Evolutionary conservation across 2,888 invertebrate species (phyloP), one percentile per base, ranked within the genome.

Genomic region (Parnassius orleans): DNA sequence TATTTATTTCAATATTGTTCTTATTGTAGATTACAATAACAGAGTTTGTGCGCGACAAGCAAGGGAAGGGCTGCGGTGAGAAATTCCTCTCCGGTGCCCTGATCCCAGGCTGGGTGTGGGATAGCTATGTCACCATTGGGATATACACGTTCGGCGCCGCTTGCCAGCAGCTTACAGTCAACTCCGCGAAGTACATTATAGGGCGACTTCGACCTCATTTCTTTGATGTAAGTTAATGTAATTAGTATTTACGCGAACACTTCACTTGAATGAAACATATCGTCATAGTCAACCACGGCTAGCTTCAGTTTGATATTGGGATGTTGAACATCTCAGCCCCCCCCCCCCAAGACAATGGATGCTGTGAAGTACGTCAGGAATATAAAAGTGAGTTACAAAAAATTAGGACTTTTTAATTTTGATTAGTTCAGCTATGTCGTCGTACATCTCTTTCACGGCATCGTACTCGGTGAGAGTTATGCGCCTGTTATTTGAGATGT

Each of bases 401-500:
- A 24, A 3, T 24, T 5, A 93, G 83, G 95, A 95, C 93, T 95
- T 97, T 92, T 98, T 98, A 88, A 98, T 95, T 93, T 98, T 98
- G 93, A 98, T 98, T 88, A 98, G 94, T 92, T 98, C 98, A 76
- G 95, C 94, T 90, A 98, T 98, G 83, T 98, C 98, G 82, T 98
- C 98, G 93, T 98, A 95, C 97, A 97, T 97, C 92, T 98, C 98
- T 94, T 97, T 98, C 87, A 98, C 98, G 78, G 98, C 98, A 73
- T 98, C 95, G 93, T 95, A 98, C 93, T 98, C 98, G 80, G 98
- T 98, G 79, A 98, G 95, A 70, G 98, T 98, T 95, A 98, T 97
- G 88, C 98, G 97, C 84, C 98, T 94, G 93, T 98, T 98, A 95
- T 98, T 98, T 91, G 98, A 98, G 92, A 98, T 98, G 92, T 98